Percentiles rank a stretch among this genome's conserved stretches.
These are phyloP conservation scores for Apamea crenata DNA, from an alignment of 2,888 invertebrate species.

Conservation along the genomic window DNA sequence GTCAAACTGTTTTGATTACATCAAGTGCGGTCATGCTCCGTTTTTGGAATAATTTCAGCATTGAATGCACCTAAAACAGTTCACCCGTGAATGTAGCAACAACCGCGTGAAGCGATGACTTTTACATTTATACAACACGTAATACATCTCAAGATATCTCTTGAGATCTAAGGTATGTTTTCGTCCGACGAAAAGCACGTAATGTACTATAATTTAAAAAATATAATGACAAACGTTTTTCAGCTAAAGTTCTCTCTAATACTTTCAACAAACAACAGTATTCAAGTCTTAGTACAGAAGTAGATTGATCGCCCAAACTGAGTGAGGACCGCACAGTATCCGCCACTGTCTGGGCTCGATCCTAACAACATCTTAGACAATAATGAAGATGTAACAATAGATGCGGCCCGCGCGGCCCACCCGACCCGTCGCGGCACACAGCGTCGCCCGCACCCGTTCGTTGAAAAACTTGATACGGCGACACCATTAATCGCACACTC, in stretches of 20 bases:
- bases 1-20: slow-evolving; percentile 50
- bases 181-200: slow-evolving; percentile 56
- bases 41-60: slow-evolving; percentile 22
- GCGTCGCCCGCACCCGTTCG: slow-evolving; percentile 71
- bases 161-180: slow-evolving; percentile 49
- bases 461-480: slow-evolving; percentile 82
- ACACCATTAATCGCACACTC: slow-evolving; percentile 70
- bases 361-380: slow-evolving; percentile 82
- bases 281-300: slow-evolving; percentile 81
- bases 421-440: slow-evolving; percentile 22
- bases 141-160: slow-evolving; percentile 42
- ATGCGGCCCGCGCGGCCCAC: slow-evolving; percentile 49
- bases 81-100: slow-evolving; percentile 50
- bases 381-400: slow-evolving; percentile 81
- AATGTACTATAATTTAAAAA: slow-evolving; percentile 65
- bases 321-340: slow-evolving; percentile 57
- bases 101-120: slow-evolving; percentile 49
- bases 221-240: slow-evolving; percentile 70
- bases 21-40: slow-evolving; percentile 34
- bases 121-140: slow-evolving; percentile 58
- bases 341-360: slow-evolving; percentile 62
- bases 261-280: slow-evolving; percentile 86
- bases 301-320: slow-evolving; percentile 72
- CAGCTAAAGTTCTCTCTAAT: slow-evolving; percentile 80
- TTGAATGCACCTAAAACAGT: slow-evolving; percentile 33